A percentile compares a stretch with the other conserved stretches of the same genome.
These are phyloP conservation scores for Trichomalopsis sarcophagae DNA, from an alignment of 1,140 invertebrate species.

Conservation along the genomic window DNA sequence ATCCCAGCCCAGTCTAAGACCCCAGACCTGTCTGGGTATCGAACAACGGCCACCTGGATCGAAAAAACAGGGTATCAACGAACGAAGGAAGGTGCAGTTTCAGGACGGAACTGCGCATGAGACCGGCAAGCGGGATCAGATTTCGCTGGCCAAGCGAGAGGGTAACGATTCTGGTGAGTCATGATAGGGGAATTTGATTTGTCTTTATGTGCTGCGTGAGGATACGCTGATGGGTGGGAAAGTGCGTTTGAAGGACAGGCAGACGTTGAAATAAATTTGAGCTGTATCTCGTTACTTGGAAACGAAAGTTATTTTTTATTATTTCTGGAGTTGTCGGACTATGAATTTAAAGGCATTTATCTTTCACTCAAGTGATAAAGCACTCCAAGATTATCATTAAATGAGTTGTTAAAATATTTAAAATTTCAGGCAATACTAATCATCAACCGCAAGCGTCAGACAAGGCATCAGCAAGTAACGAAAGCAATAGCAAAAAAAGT, in stretches of 20 bases:
- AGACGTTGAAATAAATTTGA: background rate
- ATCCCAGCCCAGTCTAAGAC: slow-evolving; percentile 72
- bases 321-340: too few relatives aligned
- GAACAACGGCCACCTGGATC: slow-evolving; percentile 64
- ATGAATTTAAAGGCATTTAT: too few relatives aligned
- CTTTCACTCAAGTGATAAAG: too few relatives aligned
- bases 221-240: background rate
- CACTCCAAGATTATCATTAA: background rate
- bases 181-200: background rate
- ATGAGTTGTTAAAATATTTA: background rate
- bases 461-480: background rate
- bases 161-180: slow-evolving; percentile 31
- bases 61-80: slow-evolving; percentile 54
- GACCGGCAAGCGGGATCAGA: slow-evolving; percentile 10
- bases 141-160: slow-evolving; percentile 4
- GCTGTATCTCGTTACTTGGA: background rate
- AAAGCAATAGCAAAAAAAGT: slow-evolving; percentile 57
- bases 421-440: slow-evolving; percentile 23
- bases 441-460: background rate
- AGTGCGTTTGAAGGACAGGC: background rate
- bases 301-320: background rate
- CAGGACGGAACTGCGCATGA: slow-evolving; percentile 55
- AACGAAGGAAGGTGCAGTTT: slow-evolving; percentile 67
- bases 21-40: slow-evolving; percentile 80
- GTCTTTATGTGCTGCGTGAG: background rate